These are phyloP conservation scores for Nymphalis c-album DNA, from an alignment of 2,888 invertebrate species.

Conservation along the genomic window DNA sequence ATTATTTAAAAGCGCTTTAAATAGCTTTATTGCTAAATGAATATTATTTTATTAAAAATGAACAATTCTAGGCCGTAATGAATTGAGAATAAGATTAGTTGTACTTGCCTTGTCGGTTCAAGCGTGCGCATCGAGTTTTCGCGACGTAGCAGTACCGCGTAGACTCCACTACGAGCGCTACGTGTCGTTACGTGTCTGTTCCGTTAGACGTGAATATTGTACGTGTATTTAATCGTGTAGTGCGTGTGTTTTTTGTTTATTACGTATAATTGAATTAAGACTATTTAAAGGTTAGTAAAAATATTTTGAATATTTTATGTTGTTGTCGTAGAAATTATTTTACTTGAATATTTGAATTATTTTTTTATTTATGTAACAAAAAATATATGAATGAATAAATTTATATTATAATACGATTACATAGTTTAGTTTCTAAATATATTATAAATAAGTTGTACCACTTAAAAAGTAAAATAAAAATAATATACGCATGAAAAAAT, in stretches of 20 bases:
- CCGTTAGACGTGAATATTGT: slow-evolving; percentile 26
- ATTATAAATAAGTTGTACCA: no score
- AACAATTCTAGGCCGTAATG: slow-evolving; percentile 39
- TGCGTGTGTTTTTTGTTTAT: slow-evolving; percentile 31
- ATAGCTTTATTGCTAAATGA: slow-evolving; percentile 1
- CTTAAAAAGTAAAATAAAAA: no score
- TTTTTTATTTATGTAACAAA: no score
- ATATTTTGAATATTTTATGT: neutral
- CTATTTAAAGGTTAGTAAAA: slow-evolving; percentile 20
- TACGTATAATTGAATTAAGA: slow-evolving; percentile 15
- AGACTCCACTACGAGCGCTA: slow-evolving; percentile 44
- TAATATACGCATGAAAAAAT: no score
- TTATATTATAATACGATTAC: no score
- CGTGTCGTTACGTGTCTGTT: slow-evolving; percentile 41
- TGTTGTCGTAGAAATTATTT: neutral
- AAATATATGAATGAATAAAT: no score
- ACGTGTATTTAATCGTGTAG: slow-evolving; percentile 28
- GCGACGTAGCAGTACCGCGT: slow-evolving; percentile 47
- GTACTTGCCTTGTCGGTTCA: slow-evolving; percentile 29
- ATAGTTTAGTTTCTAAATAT: no score
- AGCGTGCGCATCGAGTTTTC: slow-evolving; percentile 43
- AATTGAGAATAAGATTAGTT: slow-evolving; percentile 40
- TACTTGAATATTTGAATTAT: neutral
- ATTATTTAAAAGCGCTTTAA: neutral
- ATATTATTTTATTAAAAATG: slow-evolving; percentile 17